phyloP scores from a whole-genome alignment of 2,888 invertebrate species.

The Drosophila limbata region DNA sequence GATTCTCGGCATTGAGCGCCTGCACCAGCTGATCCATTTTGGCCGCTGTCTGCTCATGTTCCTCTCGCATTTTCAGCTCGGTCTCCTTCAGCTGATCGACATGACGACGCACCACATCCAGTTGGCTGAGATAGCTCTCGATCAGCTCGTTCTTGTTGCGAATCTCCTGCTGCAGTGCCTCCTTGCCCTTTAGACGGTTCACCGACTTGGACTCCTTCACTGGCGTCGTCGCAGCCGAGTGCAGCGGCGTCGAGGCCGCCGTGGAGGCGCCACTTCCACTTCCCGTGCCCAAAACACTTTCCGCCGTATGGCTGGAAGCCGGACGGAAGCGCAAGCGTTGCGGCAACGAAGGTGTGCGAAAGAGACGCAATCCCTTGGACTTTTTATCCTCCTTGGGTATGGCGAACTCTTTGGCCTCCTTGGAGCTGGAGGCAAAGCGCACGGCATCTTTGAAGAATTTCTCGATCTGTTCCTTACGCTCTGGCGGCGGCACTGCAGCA shows the following conservation, averaged over 20 bases:
- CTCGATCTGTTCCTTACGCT: constrained; percentile 85
- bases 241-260: constrained; percentile 81
- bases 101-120: constrained; percentile 86
- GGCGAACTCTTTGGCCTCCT: constrained; percentile 83
- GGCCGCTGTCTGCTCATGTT: constrained; percentile 65
- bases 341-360: constrained; percentile 84
- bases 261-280: constrained; percentile 61
- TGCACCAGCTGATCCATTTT: constrained; percentile 81
- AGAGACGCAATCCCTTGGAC: constrained; percentile 82
- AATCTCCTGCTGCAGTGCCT: constrained; percentile 86
- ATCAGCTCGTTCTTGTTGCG: constrained; percentile 86
- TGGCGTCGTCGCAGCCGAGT: constrained; percentile 82
- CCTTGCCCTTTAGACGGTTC: constrained; percentile 86
- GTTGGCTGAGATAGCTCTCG: constrained; percentile 86
- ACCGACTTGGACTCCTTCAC: constrained; percentile 85
- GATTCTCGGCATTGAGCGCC: constrained; percentile 77
- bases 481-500: constrained; percentile 53
- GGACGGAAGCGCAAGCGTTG: constrained; percentile 84
- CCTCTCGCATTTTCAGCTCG: constrained; percentile 79
- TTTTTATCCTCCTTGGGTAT: constrained; percentile 84
- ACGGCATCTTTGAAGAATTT: constrained; percentile 85
- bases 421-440: constrained; percentile 80
- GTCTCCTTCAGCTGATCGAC: constrained; percentile 84
- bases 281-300: constrained; percentile 21
- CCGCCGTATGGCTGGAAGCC: constrained; percentile 48